A percentile compares a stretch with the other conserved stretches of the same genome.
Conservation (phyloP, 2,113 vertebrate genomes). For the Equus przewalskii region DNA sequence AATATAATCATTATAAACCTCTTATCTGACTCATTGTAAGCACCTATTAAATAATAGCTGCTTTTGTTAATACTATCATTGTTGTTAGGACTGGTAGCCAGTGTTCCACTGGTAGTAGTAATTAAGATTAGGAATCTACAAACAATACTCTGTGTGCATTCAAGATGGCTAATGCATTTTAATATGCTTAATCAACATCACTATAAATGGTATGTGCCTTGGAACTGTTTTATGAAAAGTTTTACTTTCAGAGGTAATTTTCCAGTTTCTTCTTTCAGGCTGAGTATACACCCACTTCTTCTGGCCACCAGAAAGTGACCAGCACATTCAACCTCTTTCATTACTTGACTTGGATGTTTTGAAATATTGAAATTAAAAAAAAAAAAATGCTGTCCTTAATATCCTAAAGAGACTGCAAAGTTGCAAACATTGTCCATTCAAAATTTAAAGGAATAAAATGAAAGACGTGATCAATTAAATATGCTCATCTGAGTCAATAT, state of each 20-base stretch:
- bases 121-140: not conserved
- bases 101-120: not conserved
- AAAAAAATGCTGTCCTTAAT: not conserved
- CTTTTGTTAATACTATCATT: not conserved
- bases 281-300: not conserved
- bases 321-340: not conserved
- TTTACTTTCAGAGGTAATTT: not conserved
- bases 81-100: not conserved
- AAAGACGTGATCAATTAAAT: not conserved
- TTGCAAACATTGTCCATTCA: not conserved
- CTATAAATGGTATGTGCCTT: not conserved
- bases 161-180: not conserved
- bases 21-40: not conserved
- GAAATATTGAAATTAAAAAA: not conserved
- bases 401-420: not conserved
- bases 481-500: not conserved
- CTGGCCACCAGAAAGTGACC: not conserved
- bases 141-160: not conserved
- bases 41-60: not conserved
- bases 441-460: slow-evolving; percentile 41
- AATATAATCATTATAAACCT: not conserved
- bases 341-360: not conserved
- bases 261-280: not conserved
- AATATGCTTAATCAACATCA: not conserved
- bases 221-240: not conserved